Base-by-base conservation (phyloP, 2,113 vertebrate species). In the Urocolius indicus region DNA sequence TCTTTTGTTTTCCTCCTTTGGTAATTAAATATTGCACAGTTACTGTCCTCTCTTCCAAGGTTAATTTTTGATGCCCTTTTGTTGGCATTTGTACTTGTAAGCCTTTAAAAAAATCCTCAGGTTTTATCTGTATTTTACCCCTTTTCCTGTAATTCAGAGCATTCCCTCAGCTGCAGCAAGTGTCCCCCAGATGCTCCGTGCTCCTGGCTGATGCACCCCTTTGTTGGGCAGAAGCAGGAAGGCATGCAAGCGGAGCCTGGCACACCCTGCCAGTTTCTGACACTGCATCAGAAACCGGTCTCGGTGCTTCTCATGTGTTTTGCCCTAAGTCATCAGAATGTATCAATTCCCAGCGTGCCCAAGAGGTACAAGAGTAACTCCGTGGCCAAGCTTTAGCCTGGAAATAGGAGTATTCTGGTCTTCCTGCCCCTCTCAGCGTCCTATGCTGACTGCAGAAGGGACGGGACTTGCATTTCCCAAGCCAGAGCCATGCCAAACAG, bases 181-280 rank as follows among this genome's bases (percentile, higher is more conserved):
- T 1, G 7, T 52, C 34, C 17, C 32, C 43, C 2, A 8, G 17
- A 30, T 2, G 36, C 19, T 67, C 34, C n/a, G 15, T 1, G 2
- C 49, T n/a, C 29, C 65, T 54, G 68, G 36, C 8, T 38, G 73
- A 45, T 30, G 34, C 13, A 26, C 16, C 61, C 22, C 62, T 68
- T 52, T 2, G 3, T 3, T 5, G 10, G 57, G 9, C 43, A 46
- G 46, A 16, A n/a, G 52, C 30, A 22, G 55, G 48, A 57, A 1
- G 0, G 30, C 5, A 13, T 38, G 16, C 5, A 19, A 62, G 24
- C 3, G 34, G 19, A n/a, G n/a, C 51, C 32, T 15, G 15, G 27
- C n/a, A 5, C n/a, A 41, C 23, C 29, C 11, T 3, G 0, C 4
- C 1, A 0, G 32, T 29, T 36, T 34, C 78, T 58, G 3, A 27